phyloP scores from a whole-genome alignment of 1,140 invertebrate species.

The Bombus turneri region DNA sequence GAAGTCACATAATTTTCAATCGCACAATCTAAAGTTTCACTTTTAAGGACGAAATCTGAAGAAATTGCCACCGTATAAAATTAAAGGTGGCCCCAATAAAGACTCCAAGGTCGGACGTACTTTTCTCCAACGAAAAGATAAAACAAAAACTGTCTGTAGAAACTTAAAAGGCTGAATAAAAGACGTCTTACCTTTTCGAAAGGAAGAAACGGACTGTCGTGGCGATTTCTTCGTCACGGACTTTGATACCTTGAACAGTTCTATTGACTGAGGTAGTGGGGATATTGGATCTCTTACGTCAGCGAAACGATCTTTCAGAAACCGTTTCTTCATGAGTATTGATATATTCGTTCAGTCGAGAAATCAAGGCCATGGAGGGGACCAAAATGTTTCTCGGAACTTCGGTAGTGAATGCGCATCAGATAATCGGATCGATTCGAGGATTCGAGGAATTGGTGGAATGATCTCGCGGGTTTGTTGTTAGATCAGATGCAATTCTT shows the following conservation, averaged over 20 bases:
- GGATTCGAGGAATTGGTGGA: not conserved
- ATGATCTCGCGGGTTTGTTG: not conserved
- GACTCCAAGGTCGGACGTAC: not conserved
- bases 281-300: conserved; percentile 60
- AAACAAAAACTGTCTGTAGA: not conserved
- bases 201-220: conserved; percentile 70
- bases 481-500: no score
- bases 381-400: conserved; percentile 33
- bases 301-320: conserved; percentile 45
- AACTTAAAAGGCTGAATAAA: not conserved
- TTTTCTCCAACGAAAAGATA: not conserved
- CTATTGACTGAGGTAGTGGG: conserved; percentile 58
- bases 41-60: not conserved
- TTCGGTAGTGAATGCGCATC: not conserved
- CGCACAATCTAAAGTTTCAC: not conserved
- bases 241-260: conserved; percentile 70
- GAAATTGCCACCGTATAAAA: not conserved
- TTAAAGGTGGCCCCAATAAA: not conserved
- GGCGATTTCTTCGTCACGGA: conserved; percentile 56
- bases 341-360: not conserved
- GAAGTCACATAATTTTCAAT: no score
- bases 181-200: conserved; percentile 70
- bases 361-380: conserved; percentile 15
- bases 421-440: not conserved
- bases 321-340: conserved; percentile 12